Conservation (phyloP, 2,113 vertebrate genomes). For the Urocolius indicus region DNA sequence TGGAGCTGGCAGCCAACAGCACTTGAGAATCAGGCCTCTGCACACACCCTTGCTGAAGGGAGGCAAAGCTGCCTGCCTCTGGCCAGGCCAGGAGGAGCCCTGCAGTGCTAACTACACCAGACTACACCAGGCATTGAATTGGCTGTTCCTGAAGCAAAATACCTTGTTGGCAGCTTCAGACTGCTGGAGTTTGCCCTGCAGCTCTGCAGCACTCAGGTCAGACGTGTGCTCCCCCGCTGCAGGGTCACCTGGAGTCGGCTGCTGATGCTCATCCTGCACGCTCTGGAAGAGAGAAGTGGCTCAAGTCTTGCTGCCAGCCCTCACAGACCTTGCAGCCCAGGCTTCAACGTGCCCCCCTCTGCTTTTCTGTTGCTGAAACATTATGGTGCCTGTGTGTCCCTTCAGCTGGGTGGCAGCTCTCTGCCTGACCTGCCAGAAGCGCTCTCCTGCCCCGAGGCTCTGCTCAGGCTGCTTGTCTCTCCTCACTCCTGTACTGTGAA, state of each 20-base stretch:
- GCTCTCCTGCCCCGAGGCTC: neutral
- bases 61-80: neutral
- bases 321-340: neutral
- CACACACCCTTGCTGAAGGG: neutral
- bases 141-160: neutral
- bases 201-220: conserved; percentile 75
- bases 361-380: neutral
- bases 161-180: conserved; percentile 87
- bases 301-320: neutral
- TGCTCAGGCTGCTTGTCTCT: neutral
- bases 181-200: conserved; percentile 83
- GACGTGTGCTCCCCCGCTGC: conserved; percentile 69
- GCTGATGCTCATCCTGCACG: conserved; percentile 48
- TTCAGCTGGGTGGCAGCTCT: neutral
- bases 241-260: conserved; percentile 60
- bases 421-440: neutral
- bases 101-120: neutral
- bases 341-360: neutral
- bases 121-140: neutral
- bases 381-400: fast-evolving
- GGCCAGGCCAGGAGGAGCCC: neutral
- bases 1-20: neutral
- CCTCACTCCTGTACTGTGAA: fast-evolving
- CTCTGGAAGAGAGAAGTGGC: neutral
- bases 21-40: neutral